Percentiles rank a stretch among this genome's conserved stretches.
These are phyloP conservation scores for Heliothis subflexa DNA, from an alignment of 1,140 invertebrate species.

Conservation along the genomic window DNA sequence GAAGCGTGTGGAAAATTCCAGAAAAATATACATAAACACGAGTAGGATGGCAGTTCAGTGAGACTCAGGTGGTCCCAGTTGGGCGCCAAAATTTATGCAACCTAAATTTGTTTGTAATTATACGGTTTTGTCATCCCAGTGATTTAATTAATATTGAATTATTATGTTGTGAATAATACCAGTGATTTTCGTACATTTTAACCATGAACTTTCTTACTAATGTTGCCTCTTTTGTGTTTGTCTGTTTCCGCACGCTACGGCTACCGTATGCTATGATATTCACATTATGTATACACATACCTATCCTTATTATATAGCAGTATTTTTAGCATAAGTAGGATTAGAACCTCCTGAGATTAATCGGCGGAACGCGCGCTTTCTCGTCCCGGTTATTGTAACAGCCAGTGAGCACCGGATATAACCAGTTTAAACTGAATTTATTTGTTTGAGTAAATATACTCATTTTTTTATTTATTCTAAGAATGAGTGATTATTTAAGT, in stretches of 20 bases:
- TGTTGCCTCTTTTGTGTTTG: neutral
- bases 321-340: slow-evolving; percentile 83
- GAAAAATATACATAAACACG: neutral
- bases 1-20: slow-evolving; percentile 60
- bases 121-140: neutral
- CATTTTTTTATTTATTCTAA: too few relatives aligned
- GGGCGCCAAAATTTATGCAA: slow-evolving; percentile 19
- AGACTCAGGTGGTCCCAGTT: neutral
- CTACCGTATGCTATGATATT: slow-evolving; percentile 73
- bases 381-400: slow-evolving; percentile 38
- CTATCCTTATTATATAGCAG: slow-evolving; percentile 78
- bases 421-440: neutral
- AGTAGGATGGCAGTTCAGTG: neutral
- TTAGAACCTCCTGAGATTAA: slow-evolving; percentile 79
- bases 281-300: slow-evolving; percentile 75
- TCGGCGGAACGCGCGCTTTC: slow-evolving; percentile 47
- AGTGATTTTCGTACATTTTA: neutral
- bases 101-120: slow-evolving; percentile 3
- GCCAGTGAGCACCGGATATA: slow-evolving; percentile 4
- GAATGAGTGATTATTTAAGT: too few relatives aligned
- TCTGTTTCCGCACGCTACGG: slow-evolving; percentile 63
- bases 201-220: neutral
- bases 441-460: neutral
- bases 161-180: neutral
- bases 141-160: neutral